A percentile compares a stretch with the other conserved stretches of the same genome.
phyloP scores from a whole-genome alignment of 1,140 invertebrate genomes.

The Leptestheria dahalacensis region DNA sequence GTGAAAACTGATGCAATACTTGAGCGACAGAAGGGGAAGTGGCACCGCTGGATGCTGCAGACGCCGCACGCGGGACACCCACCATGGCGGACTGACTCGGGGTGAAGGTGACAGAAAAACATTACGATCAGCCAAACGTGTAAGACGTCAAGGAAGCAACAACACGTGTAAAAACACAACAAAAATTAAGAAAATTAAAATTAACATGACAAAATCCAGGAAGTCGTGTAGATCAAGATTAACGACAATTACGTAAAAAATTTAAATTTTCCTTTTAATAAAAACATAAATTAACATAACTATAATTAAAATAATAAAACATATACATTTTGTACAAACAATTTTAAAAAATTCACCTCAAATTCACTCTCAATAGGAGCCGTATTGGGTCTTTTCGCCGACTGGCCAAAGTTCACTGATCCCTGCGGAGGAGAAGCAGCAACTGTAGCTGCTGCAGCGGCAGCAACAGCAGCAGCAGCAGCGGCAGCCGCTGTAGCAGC shows the following conservation, averaged over 20 bases:
- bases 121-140: too few species aligned
- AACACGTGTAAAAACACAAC: too few species aligned
- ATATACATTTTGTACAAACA: too few species aligned
- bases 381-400: background rate
- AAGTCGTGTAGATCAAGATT: too few species aligned
- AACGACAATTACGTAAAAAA: too few species aligned
- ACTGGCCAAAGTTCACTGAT: background rate
- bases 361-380: conserved; percentile 2
- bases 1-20: background rate
- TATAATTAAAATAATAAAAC: too few species aligned
- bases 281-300: too few species aligned
- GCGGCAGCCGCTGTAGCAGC: conserved; percentile 12
- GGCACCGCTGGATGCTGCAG: conserved; percentile 8
- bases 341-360: background rate
- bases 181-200: too few species aligned
- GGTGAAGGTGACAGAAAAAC: background rate
- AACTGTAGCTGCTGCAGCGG: background rate
- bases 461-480: conserved; percentile 8
- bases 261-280: too few species aligned
- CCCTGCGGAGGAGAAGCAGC: background rate
- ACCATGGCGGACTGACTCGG: background rate
- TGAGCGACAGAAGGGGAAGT: background rate
- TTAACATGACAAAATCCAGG: too few species aligned
- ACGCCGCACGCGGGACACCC: conserved; percentile 4
- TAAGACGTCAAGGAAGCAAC: too few species aligned